Base-by-base conservation (phyloP, 2,888 invertebrate genomes). In the Pterostichus madidus region DNA sequence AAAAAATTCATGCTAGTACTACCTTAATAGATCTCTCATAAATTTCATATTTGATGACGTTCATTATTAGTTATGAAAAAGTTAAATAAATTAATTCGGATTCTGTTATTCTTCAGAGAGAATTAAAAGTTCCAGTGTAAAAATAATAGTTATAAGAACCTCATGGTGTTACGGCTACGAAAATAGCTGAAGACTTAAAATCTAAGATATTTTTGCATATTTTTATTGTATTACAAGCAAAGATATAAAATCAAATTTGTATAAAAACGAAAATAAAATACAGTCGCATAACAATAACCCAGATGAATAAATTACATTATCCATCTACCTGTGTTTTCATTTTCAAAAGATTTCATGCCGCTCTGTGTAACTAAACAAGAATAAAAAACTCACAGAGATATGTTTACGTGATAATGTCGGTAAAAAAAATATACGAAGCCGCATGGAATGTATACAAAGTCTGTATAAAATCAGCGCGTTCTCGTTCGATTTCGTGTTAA, bases 331-430 rank as follows among this genome's bases (percentile, higher is more conserved):
- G 68, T 44, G 44, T 71, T 71, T 64, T 71, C 15, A 71, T 71
- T 71, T 71, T 71, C 68, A 71, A 71, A 56, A 71, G 68, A 71
- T 71, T 71, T 71, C 32, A 39, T 39, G 39, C 68, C 68, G 68
- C 68, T 71, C 44, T 71, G 44, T 71, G 44, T 71, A 71, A 71
- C 68, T 71, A 71, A 71, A 71, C 39, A 68, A 64, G 64, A 80
- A 80, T 80, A 80, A 80, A 80, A 80, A 80, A 80, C 80, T 80
- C 80, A 68, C 68, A 46, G 49, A 61, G 61, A 64, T 68, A 49
- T 80, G 80, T 80, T 80, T 80, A 80, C 80, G 80, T 59, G 80
- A 80, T 80, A 80, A 80, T 80, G 80, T 80, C 80, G 52, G 80
- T 68, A 68, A 32, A 80, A 80, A 80, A 80, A 80, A 80, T 80